phyloP scores from a whole-genome alignment of 1,140 invertebrate species.

The Diachasmimorpha longicaudata region DNA sequence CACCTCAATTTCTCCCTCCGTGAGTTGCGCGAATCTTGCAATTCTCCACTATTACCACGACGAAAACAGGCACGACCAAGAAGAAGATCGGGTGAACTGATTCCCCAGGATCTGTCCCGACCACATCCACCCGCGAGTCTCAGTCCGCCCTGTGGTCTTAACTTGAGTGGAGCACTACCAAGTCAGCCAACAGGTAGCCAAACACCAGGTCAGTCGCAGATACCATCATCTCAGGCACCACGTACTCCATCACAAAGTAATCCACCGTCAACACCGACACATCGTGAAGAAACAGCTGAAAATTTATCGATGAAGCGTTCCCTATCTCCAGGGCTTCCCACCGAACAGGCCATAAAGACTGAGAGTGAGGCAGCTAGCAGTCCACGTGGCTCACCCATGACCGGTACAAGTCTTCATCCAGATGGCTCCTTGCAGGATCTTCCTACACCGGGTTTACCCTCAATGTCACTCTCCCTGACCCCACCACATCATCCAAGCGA shows the following conservation, averaged over 20 bases:
- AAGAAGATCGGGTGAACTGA: slow-evolving; percentile 77
- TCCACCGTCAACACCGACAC: slow-evolving; percentile 29
- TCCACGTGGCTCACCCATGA: slow-evolving; percentile 53
- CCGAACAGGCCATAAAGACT: slow-evolving; percentile 44
- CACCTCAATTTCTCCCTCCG: slow-evolving; percentile 62
- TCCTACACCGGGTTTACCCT: slow-evolving; percentile 65
- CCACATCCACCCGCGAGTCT: slow-evolving; percentile 48
- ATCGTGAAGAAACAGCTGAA: slow-evolving; percentile 40
- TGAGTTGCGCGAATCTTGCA: slow-evolving; percentile 63
- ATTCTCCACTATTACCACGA: slow-evolving; percentile 74
- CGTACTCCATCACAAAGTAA: slow-evolving; percentile 27
- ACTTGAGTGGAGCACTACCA: slow-evolving; percentile 31
- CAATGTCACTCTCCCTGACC: slow-evolving; percentile 75
- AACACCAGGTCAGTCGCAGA: slow-evolving; percentile 36
- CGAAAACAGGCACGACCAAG: slow-evolving; percentile 82
- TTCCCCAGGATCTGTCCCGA: slow-evolving; percentile 68
- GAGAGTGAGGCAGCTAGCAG: slow-evolving; percentile 56
- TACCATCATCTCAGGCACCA: slow-evolving; percentile 33
- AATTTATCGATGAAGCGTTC: slow-evolving; percentile 57
- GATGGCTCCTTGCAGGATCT: slow-evolving; percentile 55
- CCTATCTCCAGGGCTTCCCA: slow-evolving; percentile 36
- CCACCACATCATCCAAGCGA: slow-evolving; percentile 71
- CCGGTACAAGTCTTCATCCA: slow-evolving; percentile 45
- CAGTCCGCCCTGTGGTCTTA: slow-evolving; percentile 51
- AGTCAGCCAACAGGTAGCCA: slow-evolving; percentile 24